A percentile compares a stretch with the other conserved stretches of the same genome.
Evolutionary conservation across 2,888 invertebrate species (phyloP).

Genomic region (Xanthostigma xanthostigma): DNA sequence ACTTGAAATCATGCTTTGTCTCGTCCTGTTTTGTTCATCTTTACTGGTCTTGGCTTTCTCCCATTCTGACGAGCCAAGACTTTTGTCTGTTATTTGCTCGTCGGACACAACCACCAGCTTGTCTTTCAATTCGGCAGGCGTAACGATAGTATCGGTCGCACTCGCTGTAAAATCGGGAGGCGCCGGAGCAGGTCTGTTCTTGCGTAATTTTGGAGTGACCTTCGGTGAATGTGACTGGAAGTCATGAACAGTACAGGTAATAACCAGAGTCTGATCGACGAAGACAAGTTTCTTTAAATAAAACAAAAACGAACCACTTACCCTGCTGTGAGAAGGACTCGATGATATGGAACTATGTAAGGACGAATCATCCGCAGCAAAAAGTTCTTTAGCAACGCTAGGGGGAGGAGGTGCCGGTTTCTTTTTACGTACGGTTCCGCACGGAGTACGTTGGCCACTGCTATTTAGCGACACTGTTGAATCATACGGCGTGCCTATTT

Average conservation of each 20-base stretch:
- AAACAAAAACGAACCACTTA: constrained; percentile 17
- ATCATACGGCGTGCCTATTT: neutral
- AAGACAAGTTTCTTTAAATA: neutral
- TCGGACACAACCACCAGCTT: too few species aligned
- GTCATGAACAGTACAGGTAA: neutral
- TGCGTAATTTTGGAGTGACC: constrained; percentile 36
- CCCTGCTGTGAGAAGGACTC: constrained; percentile 24
- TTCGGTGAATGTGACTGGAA: neutral
- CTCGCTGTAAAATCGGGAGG: constrained; percentile 28
- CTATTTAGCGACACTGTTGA: neutral
- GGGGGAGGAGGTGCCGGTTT: constrained; percentile 56
- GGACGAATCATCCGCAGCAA: neutral
- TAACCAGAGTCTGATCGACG: neutral
- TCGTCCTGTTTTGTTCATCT: constrained; percentile 41
- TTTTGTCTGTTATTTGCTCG: neutral
- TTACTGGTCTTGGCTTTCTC: constrained; percentile 41
- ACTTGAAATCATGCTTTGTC: constrained; percentile 24
- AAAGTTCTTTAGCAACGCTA: constrained; percentile 10
- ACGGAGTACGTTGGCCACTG: constrained; percentile 32
- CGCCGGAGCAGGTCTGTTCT: constrained; percentile 50
- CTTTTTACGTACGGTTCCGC: constrained; percentile 42
- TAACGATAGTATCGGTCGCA: neutral
- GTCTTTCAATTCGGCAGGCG: too few species aligned
- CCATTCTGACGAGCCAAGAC: constrained; percentile 24
- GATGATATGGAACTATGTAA: constrained; percentile 20